These are phyloP conservation scores for Heteronetta atricapilla DNA, from an alignment of 2,113 vertebrate species.

Conservation along the genomic window DNA sequence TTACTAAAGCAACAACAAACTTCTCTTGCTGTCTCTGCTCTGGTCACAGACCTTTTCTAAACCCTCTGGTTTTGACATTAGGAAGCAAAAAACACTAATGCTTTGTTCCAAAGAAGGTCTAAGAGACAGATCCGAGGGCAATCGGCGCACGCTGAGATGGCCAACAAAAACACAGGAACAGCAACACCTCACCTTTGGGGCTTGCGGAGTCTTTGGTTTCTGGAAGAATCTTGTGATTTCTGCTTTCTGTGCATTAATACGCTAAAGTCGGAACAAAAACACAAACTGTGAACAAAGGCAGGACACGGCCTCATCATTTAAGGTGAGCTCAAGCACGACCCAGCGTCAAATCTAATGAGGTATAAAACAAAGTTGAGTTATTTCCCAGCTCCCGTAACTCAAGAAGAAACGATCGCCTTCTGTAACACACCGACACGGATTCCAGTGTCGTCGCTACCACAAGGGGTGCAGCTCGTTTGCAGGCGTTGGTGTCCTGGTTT, in stretches of 20 bases:
- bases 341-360: neutral
- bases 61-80: neutral
- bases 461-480: neutral
- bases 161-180: neutral
- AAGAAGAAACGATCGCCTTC: neutral
- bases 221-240: conserved; percentile 96
- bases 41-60: neutral
- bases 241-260: conserved; percentile 92
- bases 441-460: neutral
- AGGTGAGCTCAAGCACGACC: neutral
- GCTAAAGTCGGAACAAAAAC: conserved; percentile 72
- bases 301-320: neutral
- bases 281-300: neutral
- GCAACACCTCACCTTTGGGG: conserved; percentile 85
- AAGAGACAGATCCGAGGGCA: neutral
- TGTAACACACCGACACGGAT: neutral
- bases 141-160: neutral
- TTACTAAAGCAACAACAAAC: neutral
- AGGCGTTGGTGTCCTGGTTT: too few species aligned
- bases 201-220: conserved; percentile 91
- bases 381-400: neutral
- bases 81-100: neutral
- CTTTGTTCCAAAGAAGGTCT: neutral
- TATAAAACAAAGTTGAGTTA: neutral
- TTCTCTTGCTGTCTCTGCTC: neutral